Evolutionary conservation across 1,140 invertebrate species (phyloP).

Genomic region (Achroia grisella): DNA sequence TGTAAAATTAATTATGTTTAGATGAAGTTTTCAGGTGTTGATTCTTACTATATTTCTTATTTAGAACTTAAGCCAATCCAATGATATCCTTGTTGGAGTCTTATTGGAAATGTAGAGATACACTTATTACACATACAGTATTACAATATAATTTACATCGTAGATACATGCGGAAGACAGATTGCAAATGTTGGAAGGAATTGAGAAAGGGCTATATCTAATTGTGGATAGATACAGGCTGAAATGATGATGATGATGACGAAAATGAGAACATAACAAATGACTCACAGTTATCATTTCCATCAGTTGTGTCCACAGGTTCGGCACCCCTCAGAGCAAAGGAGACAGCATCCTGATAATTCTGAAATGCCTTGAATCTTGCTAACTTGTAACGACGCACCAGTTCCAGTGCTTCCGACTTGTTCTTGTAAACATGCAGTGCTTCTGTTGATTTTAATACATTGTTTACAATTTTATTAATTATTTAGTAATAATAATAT

Average conservation of each 20-base stretch:
- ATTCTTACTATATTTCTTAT: too few relatives aligned
- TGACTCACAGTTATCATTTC: slow-evolving; percentile 54
- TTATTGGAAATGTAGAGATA: too few relatives aligned
- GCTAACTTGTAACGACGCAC: slow-evolving; percentile 83
- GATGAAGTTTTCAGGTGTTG: too few relatives aligned
- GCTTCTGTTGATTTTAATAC: slow-evolving; percentile 39
- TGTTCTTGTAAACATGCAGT: slow-evolving; percentile 79
- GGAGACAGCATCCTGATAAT: slow-evolving; percentile 79
- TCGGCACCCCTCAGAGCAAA: slow-evolving; percentile 77
- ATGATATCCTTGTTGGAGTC: too few relatives aligned
- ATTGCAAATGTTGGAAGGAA: too few relatives aligned
- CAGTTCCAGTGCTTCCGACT: slow-evolving; percentile 80
- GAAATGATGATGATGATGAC: not conserved
- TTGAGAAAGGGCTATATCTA: too few relatives aligned
- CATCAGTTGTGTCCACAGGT: slow-evolving; percentile 40
- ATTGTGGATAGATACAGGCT: too few relatives aligned
- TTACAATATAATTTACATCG: too few relatives aligned
- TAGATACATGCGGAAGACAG: too few relatives aligned
- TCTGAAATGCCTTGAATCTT: slow-evolving; percentile 85
- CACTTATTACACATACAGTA: too few relatives aligned
- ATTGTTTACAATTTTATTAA: not conserved
- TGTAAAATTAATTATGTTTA: too few relatives aligned
- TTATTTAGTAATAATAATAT: not conserved
- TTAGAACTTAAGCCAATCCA: too few relatives aligned
- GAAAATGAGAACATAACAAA: not conserved